Conservation (phyloP, 1,140 invertebrate genomes). For the Cyrtorhinus lividipennis region DNA sequence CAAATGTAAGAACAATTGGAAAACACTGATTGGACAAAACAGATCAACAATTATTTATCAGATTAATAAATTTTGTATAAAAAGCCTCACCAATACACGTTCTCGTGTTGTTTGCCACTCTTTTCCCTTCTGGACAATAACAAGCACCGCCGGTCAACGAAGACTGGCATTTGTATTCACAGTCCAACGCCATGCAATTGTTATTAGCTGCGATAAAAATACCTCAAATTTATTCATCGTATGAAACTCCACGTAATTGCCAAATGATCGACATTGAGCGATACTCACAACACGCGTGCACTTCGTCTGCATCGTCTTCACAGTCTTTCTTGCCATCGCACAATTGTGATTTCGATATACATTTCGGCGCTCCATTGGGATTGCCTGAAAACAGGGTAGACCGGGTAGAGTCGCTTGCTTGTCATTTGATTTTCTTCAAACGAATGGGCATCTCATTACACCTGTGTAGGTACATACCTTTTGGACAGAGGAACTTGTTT, state of each 20-base stretch:
- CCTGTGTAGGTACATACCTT: constrained; percentile 37
- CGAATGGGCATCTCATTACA: too few relatives aligned
- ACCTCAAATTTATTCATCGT: background rate
- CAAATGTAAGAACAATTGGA: too few relatives aligned
- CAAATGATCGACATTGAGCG: too few relatives aligned
- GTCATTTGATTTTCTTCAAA: too few relatives aligned
- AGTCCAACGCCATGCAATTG: constrained; percentile 62
- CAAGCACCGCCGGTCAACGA: constrained; percentile 80
- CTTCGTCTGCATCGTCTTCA: constrained; percentile 79
- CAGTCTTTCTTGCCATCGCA: constrained; percentile 86
- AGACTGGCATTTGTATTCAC: constrained; percentile 78
- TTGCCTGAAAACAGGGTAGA: background rate
- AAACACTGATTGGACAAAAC: too few relatives aligned
- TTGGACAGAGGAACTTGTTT: constrained; percentile 80
- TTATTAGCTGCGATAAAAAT: constrained; percentile 42
- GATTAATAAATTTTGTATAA: too few relatives aligned
- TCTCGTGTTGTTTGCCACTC: constrained; percentile 58
- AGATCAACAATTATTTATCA: too few relatives aligned
- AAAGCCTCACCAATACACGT: constrained; percentile 64
- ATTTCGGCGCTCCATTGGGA: constrained; percentile 54
- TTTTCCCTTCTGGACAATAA: constrained; percentile 65
- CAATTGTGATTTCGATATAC: constrained; percentile 71
- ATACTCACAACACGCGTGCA: constrained; percentile 74
- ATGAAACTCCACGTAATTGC: too few relatives aligned
- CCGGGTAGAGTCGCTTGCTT: too few relatives aligned